These are phyloP conservation scores for Macaria liturata DNA, from an alignment of 2,888 invertebrate species.

Conservation along the genomic window DNA sequence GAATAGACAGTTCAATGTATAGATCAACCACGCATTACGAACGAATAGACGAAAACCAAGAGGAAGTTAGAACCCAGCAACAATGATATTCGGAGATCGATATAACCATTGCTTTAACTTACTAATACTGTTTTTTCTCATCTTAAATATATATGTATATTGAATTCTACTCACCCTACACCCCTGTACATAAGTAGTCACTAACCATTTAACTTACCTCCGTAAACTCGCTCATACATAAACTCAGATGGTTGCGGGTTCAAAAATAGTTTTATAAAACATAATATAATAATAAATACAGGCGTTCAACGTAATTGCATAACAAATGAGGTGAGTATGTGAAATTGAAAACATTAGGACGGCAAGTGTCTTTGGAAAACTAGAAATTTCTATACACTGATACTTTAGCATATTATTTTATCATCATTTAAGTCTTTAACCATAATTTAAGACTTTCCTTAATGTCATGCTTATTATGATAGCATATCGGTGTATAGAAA, in stretches of 20 bases:
- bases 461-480: too few relatives aligned
- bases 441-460: too few relatives aligned
- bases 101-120: too few relatives aligned
- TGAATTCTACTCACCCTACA: neutral
- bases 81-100: neutral
- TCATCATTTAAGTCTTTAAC: too few relatives aligned
- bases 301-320: slow-evolving; percentile 64
- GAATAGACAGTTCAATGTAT: too few relatives aligned
- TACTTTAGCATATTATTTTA: too few relatives aligned
- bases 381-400: slow-evolving; percentile 12
- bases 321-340: slow-evolving; percentile 73
- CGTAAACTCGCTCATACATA: neutral
- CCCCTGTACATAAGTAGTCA: neutral
- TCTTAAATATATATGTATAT: neutral
- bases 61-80: too few relatives aligned
- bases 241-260: slow-evolving; percentile 27
- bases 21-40: too few relatives aligned
- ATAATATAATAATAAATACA: slow-evolving; percentile 73
- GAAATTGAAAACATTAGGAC: slow-evolving; percentile 59
- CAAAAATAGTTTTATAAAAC: slow-evolving; percentile 75
- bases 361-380: slow-evolving; percentile 62
- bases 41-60: too few relatives aligned
- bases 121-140: too few relatives aligned
- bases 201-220: slow-evolving; percentile 18
- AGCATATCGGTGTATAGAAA: slow-evolving; percentile 11